A percentile compares a stretch with the other conserved stretches of the same genome.
Conservation (phyloP, 1,140 invertebrate species). For the Oryctes rhinoceros region DNA sequence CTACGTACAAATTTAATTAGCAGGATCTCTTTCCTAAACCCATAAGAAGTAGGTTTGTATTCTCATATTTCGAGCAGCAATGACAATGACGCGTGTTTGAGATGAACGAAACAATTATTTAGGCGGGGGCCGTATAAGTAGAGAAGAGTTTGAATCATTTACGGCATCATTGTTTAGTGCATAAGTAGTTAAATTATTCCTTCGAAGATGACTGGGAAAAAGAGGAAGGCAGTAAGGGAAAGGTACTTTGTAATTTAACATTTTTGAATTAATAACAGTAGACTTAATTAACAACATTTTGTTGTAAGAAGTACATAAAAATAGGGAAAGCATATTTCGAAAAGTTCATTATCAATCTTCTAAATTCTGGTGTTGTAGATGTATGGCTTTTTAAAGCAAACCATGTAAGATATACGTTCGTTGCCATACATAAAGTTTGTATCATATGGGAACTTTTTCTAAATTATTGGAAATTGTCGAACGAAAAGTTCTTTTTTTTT, state of each 20-base stretch:
- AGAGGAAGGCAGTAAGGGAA: background rate
- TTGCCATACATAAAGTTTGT: no score
- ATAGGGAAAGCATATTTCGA: no score
- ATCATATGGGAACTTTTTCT: no score
- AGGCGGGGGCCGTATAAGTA: background rate
- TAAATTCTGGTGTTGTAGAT: no score
- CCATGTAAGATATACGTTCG: no score
- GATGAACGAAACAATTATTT: background rate
- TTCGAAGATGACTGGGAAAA: background rate
- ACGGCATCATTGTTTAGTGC: background rate
- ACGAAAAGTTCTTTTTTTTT: no score
- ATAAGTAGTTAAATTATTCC: background rate
- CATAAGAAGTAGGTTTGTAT: background rate
- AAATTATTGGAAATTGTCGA: no score
- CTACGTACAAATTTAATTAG: slow-evolving; percentile 1
- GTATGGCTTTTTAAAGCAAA: no score
- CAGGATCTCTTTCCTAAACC: background rate
- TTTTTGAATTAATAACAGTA: background rate
- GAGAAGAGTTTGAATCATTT: background rate
- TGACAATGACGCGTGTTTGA: background rate
- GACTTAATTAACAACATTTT: background rate
- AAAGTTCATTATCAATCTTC: no score
- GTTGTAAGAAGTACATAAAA: no score
- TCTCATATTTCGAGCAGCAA: background rate
- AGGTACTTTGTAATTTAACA: background rate